phyloP scores from a whole-genome alignment of 2,113 vertebrate species.

The Turnix velox region DNA sequence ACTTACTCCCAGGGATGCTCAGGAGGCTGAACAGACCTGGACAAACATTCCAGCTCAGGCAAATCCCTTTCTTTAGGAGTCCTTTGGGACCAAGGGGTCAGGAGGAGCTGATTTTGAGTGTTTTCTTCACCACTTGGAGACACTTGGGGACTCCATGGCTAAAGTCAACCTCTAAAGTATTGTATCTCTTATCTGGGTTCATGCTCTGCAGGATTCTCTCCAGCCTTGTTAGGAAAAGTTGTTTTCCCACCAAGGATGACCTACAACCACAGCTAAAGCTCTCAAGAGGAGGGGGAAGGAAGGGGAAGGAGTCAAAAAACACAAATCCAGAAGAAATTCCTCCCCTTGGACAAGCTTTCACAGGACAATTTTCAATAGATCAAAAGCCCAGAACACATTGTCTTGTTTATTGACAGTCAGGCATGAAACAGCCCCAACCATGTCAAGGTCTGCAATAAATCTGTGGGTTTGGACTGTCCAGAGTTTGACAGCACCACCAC shows the following conservation, averaged over 20 bases:
- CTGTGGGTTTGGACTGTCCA: neutral
- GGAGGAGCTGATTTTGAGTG: neutral
- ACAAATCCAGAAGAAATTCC: conserved; percentile 10
- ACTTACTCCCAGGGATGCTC: neutral
- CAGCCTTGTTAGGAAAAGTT: neutral
- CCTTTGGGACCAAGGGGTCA: neutral
- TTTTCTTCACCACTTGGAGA: neutral
- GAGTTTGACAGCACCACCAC: neutral
- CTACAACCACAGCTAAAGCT: neutral
- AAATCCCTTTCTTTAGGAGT: neutral
- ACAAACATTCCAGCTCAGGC: neutral
- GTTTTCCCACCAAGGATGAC: neutral
- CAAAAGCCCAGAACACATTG: neutral
- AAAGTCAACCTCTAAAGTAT: neutral
- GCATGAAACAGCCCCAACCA: neutral
- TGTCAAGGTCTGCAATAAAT: conserved; percentile 27
- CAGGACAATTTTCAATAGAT: neutral
- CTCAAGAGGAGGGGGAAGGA: neutral
- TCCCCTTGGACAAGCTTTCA: neutral
- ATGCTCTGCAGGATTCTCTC: neutral
- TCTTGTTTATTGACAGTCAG: neutral
- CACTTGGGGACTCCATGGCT: neutral
- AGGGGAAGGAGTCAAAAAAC: neutral
- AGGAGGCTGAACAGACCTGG: neutral
- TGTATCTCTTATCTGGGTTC: neutral